phyloP scores from a whole-genome alignment of 1,140 invertebrate species.

The Drosophila biarmipes region DNA sequence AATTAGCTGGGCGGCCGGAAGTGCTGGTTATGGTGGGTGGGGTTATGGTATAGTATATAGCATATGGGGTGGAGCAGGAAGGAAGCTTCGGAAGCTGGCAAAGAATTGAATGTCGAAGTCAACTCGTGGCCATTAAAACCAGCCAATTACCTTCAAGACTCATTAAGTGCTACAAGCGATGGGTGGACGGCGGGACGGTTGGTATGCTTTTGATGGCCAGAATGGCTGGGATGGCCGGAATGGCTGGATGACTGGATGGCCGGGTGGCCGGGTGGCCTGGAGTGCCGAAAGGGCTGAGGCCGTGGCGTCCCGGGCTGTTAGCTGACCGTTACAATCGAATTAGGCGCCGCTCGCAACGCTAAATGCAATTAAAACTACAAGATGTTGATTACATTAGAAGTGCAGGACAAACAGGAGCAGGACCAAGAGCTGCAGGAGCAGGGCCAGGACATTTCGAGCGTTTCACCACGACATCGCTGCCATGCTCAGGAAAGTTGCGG shows the following conservation, averaged over 20 bases:
- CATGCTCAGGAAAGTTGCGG: constrained; percentile 39
- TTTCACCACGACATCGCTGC: constrained; percentile 18
- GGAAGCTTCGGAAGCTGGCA: constrained; percentile 43
- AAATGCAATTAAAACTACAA: constrained; percentile 81
- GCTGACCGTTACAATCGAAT: constrained; percentile 81
- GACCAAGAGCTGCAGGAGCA: background rate
- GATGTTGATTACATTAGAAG: constrained; percentile 81
- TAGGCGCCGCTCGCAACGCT: constrained; percentile 75
- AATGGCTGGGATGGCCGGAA: background rate
- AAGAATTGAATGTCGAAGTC: constrained; percentile 64
- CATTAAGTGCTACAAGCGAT: constrained; percentile 73
- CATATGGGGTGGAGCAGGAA: constrained; percentile 4
- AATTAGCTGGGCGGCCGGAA: constrained; percentile 53
- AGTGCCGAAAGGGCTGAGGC: constrained; percentile 22
- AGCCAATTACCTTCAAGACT: constrained; percentile 80
- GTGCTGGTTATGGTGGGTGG: background rate
- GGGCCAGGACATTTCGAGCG: constrained; percentile 44
- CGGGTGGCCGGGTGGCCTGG: background rate
- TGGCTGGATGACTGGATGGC: background rate
- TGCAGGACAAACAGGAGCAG: constrained; percentile 62
- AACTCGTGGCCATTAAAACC: constrained; percentile 73
- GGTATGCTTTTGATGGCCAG: background rate
- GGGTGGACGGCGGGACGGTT: background rate
- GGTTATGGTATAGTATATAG: background rate
- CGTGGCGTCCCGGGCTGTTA: constrained; percentile 34